phyloP scores from a whole-genome alignment of 2,888 invertebrate genomes.

The Xanthia togata region DNA sequence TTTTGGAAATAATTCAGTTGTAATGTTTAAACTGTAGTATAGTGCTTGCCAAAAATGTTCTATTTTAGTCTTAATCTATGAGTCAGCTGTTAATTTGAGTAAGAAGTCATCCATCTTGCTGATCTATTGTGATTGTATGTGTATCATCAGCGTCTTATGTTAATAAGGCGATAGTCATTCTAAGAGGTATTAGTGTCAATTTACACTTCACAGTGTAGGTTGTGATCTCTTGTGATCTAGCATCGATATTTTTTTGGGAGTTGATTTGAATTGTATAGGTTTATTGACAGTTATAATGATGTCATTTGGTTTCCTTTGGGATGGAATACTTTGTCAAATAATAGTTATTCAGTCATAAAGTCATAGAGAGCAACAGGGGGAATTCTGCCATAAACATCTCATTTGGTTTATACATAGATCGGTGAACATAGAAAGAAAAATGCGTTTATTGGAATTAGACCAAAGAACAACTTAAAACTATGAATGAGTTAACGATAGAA shows the following conservation, averaged over 20 bases:
- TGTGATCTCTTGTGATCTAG: constrained; percentile 6
- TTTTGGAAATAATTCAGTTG: constrained; percentile 44
- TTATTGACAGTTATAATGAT: constrained; percentile 32
- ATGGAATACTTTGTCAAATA: constrained; percentile 7
- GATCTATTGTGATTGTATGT: constrained; percentile 20
- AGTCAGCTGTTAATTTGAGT: constrained; percentile 29
- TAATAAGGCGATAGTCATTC: constrained; percentile 33
- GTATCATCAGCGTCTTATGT: constrained; percentile 45
- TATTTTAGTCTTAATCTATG: constrained; percentile 41
- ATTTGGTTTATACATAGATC: not conserved
- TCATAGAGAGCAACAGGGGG: not conserved
- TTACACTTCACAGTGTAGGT: constrained; percentile 43
- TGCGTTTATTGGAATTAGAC: too few relatives aligned
- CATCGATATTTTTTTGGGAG: constrained; percentile 26
- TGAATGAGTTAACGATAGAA: not conserved
- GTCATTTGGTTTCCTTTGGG: constrained; percentile 1
- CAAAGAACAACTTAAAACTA: not conserved
- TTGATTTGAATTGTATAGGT: constrained; percentile 33
- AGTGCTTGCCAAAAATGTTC: constrained; percentile 50
- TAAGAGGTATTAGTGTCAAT: constrained; percentile 52
- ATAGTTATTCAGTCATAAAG: not conserved
- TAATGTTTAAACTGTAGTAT: constrained; percentile 35
- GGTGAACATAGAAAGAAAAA: not conserved
- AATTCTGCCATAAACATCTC: not conserved
- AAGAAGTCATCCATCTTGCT: constrained; percentile 46